These are phyloP conservation scores for Enteromius mattozi DNA, from an alignment of 2,797 vertebrate genomes.

Conservation along the genomic window DNA sequence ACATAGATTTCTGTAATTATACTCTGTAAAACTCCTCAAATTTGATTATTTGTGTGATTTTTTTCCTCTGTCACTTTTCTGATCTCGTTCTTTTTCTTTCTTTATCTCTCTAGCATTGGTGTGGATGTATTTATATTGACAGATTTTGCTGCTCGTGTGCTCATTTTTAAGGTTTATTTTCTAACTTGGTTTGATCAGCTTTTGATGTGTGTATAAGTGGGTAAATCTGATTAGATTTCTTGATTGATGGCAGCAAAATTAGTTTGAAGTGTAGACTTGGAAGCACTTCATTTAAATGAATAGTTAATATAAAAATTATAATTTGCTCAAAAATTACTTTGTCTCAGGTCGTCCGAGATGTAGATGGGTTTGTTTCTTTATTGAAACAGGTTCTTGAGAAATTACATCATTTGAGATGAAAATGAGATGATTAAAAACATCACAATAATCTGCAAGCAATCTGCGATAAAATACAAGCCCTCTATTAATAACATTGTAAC, in stretches of 20 bases:
- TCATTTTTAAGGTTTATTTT: not conserved
- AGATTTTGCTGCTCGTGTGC: not conserved
- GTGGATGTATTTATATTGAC: not conserved
- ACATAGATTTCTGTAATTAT: constrained; percentile 88
- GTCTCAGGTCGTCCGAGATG: not conserved
- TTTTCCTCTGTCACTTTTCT: constrained; percentile 62
- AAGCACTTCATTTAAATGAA: not conserved
- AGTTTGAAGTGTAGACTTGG: not conserved
- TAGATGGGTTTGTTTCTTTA: not conserved
- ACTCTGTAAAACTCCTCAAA: constrained; percentile 84
- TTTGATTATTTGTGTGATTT: constrained; percentile 84
- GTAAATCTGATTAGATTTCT: not conserved
- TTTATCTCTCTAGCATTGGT: constrained; percentile 36
- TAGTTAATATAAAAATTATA: not conserved
- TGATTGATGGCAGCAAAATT: not conserved
- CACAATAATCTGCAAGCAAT: not conserved
- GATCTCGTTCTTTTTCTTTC: constrained; percentile 8
- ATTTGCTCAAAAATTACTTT: not conserved
- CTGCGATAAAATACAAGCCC: not conserved
- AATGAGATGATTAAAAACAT: not conserved
- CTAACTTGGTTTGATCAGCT: not conserved
- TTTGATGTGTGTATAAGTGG: not conserved
- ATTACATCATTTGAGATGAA: not conserved
- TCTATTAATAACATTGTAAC: not conserved
- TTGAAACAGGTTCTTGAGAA: not conserved